Evolutionary conservation across 2,797 vertebrate genomes (phyloP), one percentile per base, ranked within the genome.

Genomic region (Poecilia velifera): DNA sequence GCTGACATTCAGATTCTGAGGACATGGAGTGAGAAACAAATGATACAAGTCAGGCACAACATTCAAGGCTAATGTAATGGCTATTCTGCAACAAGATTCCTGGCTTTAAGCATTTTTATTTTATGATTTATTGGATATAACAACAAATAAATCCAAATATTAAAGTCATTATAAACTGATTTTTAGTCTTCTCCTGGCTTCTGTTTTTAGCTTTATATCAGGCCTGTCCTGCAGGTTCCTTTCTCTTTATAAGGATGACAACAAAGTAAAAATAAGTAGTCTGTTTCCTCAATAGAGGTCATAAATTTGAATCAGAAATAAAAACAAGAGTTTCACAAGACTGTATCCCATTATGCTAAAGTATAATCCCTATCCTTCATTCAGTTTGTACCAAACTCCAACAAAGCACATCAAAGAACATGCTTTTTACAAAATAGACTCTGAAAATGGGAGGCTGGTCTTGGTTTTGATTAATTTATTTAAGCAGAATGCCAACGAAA

Each of bases 1-100:
- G 92, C 93, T 96, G 89, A 96, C 96, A 88, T 96, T 96, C 95
- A 98, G 96, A 96, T 95, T 93, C 97, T 98, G 86, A 3, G 83
- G 0, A 57, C 6, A 22, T 4, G 39, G 74, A 81, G 22, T 12
- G 6, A 25, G 8, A 49, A 73, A 73, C 1, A 55, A 73, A 46
- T 28, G 16, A 5, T 7, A 43, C 5, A 46, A 8, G 3, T 46
- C 68, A 14, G 57, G 13, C 47, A 0, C 20, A n/a, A 70, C 28
- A 68, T 18, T 46, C 5, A 12, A 75, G 1, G 14, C 25, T 59
- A 28, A 10, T 22, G 78, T 43, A 3, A 49, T 46, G 41, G 51
- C 78, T 2, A 22, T 3, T 51, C 14, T 66, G 16, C 34, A 73
- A 4, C 14, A 49, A 51, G 22, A 16, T n/a, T 20, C 73, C 31